Base-by-base conservation (phyloP, 2,113 vertebrate species). In the Oxyura jamaicensis region DNA sequence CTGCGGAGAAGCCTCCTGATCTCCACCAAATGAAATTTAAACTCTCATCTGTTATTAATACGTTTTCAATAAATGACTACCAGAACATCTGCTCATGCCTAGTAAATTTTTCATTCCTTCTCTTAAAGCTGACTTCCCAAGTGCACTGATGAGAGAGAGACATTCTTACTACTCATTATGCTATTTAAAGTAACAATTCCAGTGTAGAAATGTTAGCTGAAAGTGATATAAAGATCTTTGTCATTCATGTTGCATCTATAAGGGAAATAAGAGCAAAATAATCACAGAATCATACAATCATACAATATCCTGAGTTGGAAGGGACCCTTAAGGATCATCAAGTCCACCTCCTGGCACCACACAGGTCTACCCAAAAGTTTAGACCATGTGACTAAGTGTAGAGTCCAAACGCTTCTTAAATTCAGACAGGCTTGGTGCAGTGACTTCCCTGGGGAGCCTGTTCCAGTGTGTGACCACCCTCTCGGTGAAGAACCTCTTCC, bases 41-140 rank as follows among this genome's bases (percentile, higher is more conserved):
- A 84, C 55, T 91, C 87, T 97, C 88, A 94, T 95, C 90, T 96
- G 90, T 83, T 94, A 66, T 88, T 96, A 94, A 91, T 94, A 50
- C 31, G 25, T 93, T 91, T 96, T 88, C 90, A 91, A 62, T 29
- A 83, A 36, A 94, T 95, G 76, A 93, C 94, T 93, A 88, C 90
- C 76, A 81, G 82, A 94, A 88, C 75, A 96, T 93, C 90, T 97
- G 90, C 86, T 95, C 13, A 65, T 75, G 87, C 75, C 90, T 88
- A 78, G 91, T 91, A 88, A 87, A 81, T 59, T 95, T 92, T 94
- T 94, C 69, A 90, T 88, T 92, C 73, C 62, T 93, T 81, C 76
- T 95, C 62, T 76, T 93, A 89, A 92, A 84, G 35, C 29, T 72
- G 48, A 68, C 60, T 90, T 93, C 80, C 79, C 65, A 76, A 81